Evolutionary conservation across 1,140 invertebrate genomes (phyloP), one percentile per base, ranked within the genome.

Genomic region (Calliopsis andreniformis): DNA sequence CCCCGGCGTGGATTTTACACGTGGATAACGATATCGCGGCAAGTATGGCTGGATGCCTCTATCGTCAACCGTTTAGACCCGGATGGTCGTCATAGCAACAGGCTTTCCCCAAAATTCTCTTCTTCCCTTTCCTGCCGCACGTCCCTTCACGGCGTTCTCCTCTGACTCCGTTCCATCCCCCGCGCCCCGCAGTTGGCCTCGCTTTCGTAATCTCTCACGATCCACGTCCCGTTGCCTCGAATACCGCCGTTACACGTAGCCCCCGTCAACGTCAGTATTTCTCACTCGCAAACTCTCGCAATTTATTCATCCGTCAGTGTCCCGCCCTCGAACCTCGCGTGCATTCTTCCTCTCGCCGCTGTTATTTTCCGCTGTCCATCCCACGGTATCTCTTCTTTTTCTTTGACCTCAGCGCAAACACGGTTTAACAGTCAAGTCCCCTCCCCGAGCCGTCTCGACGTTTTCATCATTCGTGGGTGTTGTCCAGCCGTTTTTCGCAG

Each of bases 31-130:
- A 79, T 82, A 86, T 84, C 28, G 63, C 71, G 43, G 70, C 63
- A 78, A 80, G 76, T 67, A 80, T 82, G 73, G 77, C 79, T 51
- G 82, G 83, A 76, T 82, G 77, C 82, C 85, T 86, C 77, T 79
- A 88, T 87, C 82, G 83, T 83, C 73, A 78, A 56, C 67, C 85
- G 82, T 87, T 87, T 88, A 88, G 88, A 88, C 88, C 59, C 88
- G 89, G 89, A 82, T 85, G 85, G 89, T 91, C 86, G 86, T 63
- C 89, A 91, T 91, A 89, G 89, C 89, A 89, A 91, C 89, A 87
- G 85, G 86, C 89, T 87, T 80, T 82, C 86, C 88, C 88, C 83
- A 90, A 91, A 90, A 88, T 90, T 87, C 78, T 68, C 77, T 51
- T 53, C 55, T 45, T 66, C 62, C 51, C 62, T 73, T 42, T 64